Evolutionary conservation across 1,140 invertebrate species (phyloP), one percentile per base, ranked within the genome.

Genomic region (Drosophila orosa): DNA sequence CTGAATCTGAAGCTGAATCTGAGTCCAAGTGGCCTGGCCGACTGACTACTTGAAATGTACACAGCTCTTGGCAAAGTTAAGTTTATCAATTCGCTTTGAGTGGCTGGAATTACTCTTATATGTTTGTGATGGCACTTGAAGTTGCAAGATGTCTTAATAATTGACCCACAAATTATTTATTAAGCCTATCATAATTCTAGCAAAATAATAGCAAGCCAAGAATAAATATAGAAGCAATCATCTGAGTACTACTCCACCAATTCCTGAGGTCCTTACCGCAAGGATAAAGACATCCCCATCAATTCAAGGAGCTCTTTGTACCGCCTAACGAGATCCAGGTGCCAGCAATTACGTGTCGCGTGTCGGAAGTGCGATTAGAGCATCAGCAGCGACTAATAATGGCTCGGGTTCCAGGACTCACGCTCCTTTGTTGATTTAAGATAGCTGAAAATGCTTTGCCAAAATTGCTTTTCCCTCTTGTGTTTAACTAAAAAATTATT

Each of bases 401-500:
- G 50, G 39, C 54, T 35, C 29, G 48, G 12, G 29, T 22, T 8
- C 42, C 22, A 29, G 60, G 61, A 48, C 39, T 58, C 25, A 27
- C 37, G 40, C 52, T 65, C 65, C 65, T 59, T 75, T 75, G 60
- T 75, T 75, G 73, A 75, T 75, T 75, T 22, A 52, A 75, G 73
- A 75, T 75, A 59, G 40, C 47, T 27, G 40, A 68, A 68, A 69
- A 55, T 67, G 24, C n/a, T 24, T 33, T 55, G 50, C 33, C 55
- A 24, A 79, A 80, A 80, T 74, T 42, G 61, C 50, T 76, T 68
- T 66, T 62, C 40, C 58, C 55, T 82, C 68, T 35, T 19, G 50
- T 77, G 58, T 80, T 85, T 68, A 65, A 65, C 67, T 73, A 77
- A 84, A 77, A 85, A 82, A 82, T 84, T 60, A 80, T 85, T 74